Conservation (phyloP, 2,113 vertebrate species). For the Malurus alboscapulatus region DNA sequence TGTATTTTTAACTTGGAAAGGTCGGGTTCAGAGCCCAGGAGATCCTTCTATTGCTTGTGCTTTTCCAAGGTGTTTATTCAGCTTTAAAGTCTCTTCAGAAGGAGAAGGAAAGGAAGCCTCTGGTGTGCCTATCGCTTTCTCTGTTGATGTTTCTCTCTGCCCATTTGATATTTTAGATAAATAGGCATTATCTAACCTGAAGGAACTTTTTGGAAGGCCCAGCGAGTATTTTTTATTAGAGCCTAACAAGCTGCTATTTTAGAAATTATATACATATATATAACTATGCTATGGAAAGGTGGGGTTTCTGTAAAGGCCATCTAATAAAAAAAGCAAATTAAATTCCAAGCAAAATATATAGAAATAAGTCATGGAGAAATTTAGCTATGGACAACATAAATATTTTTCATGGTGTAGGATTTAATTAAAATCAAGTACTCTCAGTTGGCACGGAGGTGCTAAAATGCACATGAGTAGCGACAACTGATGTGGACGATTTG, state of each 20-base stretch:
- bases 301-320: neutral
- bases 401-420: neutral
- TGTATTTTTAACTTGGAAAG: conserved; percentile 47
- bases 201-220: conserved; percentile 7
- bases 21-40: conserved; percentile 63
- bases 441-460: neutral
- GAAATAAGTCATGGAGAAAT: neutral
- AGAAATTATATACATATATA: neutral
- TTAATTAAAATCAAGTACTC: conserved; percentile 1
- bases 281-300: neutral
- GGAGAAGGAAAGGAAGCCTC: conserved; percentile 34
- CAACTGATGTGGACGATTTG: neutral
- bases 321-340: conserved; percentile 10
- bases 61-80: conserved; percentile 66
- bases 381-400: neutral
- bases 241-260: conserved; percentile 20
- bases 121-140: conserved; percentile 37
- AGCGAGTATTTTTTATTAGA: neutral
- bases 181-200: conserved; percentile 47
- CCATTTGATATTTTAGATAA: conserved; percentile 63
- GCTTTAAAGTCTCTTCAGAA: conserved; percentile 59
- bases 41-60: conserved; percentile 54
- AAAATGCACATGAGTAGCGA: neutral
- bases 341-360: conserved; percentile 20
- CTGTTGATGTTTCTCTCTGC: conserved; percentile 10